Conservation (phyloP, 2,113 vertebrate genomes). For the human region DNA sequence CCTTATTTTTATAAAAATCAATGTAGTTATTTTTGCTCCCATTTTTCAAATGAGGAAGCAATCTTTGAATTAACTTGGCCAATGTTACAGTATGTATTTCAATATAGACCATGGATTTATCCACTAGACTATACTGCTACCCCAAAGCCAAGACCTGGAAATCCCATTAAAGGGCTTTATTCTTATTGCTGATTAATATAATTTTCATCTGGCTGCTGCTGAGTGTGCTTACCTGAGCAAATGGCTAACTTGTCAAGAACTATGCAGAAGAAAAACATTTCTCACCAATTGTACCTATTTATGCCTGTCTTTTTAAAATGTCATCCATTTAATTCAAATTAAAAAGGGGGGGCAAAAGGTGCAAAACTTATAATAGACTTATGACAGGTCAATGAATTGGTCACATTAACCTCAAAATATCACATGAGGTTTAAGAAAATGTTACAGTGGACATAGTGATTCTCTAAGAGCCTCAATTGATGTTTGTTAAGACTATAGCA, state of each 20-base stretch:
- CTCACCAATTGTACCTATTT: neutral
- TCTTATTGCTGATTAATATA: neutral
- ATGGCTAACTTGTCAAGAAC: neutral
- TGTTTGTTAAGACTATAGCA: neutral
- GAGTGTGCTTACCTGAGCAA: neutral
- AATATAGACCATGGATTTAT: neutral
- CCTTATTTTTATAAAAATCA: slow-evolving; percentile 11
- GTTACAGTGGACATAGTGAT: neutral
- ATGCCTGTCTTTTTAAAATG: neutral
- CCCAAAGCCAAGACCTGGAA: neutral
- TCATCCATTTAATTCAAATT: neutral
- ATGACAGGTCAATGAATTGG: neutral
- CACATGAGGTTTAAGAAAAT: neutral
- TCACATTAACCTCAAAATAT: slow-evolving; percentile 26
- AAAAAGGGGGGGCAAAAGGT: neutral
- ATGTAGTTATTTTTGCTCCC: neutral
- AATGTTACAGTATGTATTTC: neutral
- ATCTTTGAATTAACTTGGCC: neutral
- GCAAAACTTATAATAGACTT: neutral
- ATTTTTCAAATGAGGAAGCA: neutral
- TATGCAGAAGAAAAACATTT: neutral
- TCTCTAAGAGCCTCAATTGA: neutral
- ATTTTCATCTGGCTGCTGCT: neutral
- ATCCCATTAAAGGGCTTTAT: neutral
- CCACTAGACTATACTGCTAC: neutral